Evolutionary conservation across 92 coral and sea anemone species (phyloP).

Genomic region (Metridium senile): DNA sequence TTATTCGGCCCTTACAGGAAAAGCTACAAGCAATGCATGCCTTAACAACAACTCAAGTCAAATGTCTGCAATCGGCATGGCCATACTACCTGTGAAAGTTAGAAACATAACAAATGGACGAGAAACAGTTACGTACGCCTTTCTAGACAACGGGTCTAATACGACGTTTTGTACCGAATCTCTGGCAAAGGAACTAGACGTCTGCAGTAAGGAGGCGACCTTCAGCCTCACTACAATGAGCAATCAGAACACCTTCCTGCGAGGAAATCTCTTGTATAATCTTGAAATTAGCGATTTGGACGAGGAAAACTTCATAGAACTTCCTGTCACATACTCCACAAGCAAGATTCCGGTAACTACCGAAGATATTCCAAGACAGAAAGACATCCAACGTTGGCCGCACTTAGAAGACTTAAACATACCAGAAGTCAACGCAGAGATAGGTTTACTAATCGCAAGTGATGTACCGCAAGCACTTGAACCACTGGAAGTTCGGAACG

Average conservation of each 20-base stretch:
- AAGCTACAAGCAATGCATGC: not conserved
- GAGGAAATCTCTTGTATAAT: constrained; percentile 13
- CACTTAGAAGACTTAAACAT: constrained; percentile 13
- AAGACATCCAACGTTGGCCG: not conserved
- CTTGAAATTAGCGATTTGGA: constrained; percentile 39
- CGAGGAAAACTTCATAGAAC: constrained; percentile 1
- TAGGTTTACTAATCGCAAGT: constrained; percentile 37
- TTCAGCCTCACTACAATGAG: constrained; percentile 42
- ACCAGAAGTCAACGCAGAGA: constrained; percentile 29
- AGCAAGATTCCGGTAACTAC: not conserved
- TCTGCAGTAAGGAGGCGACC: constrained; percentile 21
- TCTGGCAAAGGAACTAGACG: constrained; percentile 32
- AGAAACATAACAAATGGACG: constrained; percentile 33
- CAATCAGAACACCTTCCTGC: constrained; percentile 32
- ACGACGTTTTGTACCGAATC: too few species aligned
- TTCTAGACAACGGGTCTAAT: too few species aligned
- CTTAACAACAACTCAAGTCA: too few species aligned
- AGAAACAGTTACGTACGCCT: constrained; percentile 27
- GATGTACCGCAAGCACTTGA: too few species aligned
- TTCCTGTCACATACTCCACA: not conserved
- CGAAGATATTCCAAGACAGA: not conserved
- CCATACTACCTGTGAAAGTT: constrained; percentile 45
- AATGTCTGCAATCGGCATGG: not conserved
- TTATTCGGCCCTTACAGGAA: not conserved
- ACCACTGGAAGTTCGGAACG: constrained; percentile 30